Percentiles rank a stretch among this genome's conserved stretches.
These are phyloP conservation scores for Tretioscincus oriximinensis DNA, from an alignment of 2,113 vertebrate species.

Conservation along the genomic window DNA sequence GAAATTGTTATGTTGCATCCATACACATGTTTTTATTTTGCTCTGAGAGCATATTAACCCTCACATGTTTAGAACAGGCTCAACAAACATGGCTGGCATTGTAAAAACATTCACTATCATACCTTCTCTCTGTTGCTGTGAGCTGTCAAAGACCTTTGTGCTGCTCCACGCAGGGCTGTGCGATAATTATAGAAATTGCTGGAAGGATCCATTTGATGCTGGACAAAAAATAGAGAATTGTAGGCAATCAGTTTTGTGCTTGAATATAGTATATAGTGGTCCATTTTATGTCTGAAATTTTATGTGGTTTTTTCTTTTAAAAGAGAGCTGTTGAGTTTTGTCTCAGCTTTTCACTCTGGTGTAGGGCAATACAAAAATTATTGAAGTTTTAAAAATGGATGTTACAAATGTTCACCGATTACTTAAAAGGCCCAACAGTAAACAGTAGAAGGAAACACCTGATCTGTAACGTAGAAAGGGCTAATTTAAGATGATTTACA, in stretches of 20 bases:
- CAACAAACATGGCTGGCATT: neutral
- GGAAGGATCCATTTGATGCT: slow-evolving; percentile 98
- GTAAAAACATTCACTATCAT: neutral
- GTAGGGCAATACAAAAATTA: too few relatives aligned
- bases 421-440: neutral
- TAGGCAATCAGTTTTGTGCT: slow-evolving; percentile 20
- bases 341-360: too few relatives aligned
- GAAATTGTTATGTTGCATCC: too few relatives aligned
- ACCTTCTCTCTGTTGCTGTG: slow-evolving; percentile 95
- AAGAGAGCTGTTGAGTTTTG: too few relatives aligned
- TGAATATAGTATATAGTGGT: too few relatives aligned
- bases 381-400: neutral
- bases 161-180: slow-evolving; percentile 88
- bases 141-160: slow-evolving; percentile 89
- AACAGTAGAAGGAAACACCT: neutral
- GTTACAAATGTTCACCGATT: neutral
- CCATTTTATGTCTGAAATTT: too few relatives aligned
- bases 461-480: neutral
- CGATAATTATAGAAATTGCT: slow-evolving; percentile 97
- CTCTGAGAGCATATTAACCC: neutral
- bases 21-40: too few relatives aligned
- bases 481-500: neutral
- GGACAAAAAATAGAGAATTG: slow-evolving; percentile 20
- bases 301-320: too few relatives aligned
- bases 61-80: too few relatives aligned